A percentile compares a stretch with the other conserved stretches of the same genome.
Evolutionary conservation across 2,797 vertebrate species (phyloP).

Genomic region (Peromyscus nudipes): DNA sequence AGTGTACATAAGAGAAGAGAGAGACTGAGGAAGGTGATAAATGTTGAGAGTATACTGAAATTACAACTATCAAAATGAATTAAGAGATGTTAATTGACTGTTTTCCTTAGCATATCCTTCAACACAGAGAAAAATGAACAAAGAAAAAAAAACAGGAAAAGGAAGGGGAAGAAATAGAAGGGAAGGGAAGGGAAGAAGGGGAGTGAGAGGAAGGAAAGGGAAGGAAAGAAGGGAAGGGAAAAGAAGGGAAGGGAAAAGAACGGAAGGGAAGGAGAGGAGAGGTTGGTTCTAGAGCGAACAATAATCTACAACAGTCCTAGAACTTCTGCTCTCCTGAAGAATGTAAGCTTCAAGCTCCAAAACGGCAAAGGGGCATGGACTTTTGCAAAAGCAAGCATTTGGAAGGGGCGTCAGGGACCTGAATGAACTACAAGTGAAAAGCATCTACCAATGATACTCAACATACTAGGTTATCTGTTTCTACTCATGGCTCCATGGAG

Average conservation of each 20-base stretch:
- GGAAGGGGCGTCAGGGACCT: background rate
- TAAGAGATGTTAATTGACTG: background rate
- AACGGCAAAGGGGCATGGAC: background rate
- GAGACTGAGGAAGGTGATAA: background rate
- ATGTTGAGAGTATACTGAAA: background rate
- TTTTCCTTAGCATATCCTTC: background rate
- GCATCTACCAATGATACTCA: background rate
- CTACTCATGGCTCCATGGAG: background rate
- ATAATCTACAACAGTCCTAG: background rate
- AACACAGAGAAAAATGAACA: background rate
- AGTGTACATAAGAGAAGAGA: background rate
- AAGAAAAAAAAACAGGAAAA: background rate
- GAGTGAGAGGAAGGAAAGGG: too few relatives aligned
- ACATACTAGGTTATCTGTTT: background rate
- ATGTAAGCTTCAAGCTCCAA: background rate
- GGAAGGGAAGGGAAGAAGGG: too few relatives aligned
- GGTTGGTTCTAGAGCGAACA: background rate
- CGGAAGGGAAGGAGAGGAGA: accelerated
- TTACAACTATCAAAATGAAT: background rate
- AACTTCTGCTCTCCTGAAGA: background rate
- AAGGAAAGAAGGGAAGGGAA: too few relatives aligned
- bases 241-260: accelerated
- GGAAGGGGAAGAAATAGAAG: too few relatives aligned
- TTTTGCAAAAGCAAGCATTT: background rate
- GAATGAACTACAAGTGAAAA: background rate